Evolutionary conservation across 2,113 vertebrate genomes (phyloP).

Genomic region (Tricholaema leucomelas): DNA sequence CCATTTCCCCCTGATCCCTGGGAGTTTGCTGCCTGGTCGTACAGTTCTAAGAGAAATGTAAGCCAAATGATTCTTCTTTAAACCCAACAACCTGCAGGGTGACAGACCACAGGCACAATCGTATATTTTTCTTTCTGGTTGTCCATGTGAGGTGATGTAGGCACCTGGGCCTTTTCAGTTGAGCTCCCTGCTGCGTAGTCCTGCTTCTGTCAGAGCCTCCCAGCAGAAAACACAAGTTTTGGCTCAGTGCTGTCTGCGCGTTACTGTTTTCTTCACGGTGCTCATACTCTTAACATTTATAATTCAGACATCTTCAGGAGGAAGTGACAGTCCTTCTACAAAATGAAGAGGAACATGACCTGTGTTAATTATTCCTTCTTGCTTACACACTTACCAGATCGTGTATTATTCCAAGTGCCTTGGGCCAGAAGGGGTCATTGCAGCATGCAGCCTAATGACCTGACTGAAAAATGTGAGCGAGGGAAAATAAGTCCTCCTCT

Average conservation of each 20-base stretch:
- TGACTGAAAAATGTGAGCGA: not conserved
- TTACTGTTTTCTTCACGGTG: not conserved
- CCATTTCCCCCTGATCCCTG: not conserved
- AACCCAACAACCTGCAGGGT: not conserved
- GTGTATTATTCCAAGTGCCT: not conserved
- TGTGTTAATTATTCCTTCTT: conserved; percentile 21
- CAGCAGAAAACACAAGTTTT: not conserved
- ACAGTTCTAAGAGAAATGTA: not conserved
- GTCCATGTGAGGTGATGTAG: not conserved
- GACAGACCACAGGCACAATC: not conserved
- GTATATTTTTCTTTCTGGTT: not conserved
- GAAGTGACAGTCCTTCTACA: conserved; percentile 11
- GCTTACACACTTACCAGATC: not conserved
- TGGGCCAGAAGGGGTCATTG: conserved; percentile 32
- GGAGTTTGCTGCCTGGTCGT: not conserved
- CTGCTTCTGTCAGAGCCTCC: conserved; percentile 14
- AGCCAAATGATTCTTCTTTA: not conserved
- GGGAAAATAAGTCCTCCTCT: not conserved
- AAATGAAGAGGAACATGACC: conserved; percentile 16
- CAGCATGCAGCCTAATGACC: not conserved
- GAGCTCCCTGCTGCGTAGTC: not conserved
- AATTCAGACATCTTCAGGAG: conserved; percentile 16
- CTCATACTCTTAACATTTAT: not conserved
- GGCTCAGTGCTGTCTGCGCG: not conserved
- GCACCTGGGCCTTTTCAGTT: not conserved